Conservation (phyloP, 2,888 invertebrate genomes). For the Notocelia uddmanniana region DNA sequence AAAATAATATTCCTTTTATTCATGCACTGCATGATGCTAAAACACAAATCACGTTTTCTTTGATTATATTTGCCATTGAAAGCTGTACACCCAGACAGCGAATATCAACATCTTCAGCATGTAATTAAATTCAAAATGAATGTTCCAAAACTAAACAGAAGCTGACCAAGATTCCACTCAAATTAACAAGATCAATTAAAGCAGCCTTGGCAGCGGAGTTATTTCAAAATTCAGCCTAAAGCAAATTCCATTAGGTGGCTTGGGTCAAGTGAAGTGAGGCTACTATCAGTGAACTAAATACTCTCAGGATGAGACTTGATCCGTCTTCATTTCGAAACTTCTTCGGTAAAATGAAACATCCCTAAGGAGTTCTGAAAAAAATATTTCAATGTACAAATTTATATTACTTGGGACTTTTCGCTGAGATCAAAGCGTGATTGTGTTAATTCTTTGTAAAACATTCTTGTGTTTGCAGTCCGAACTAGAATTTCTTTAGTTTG, state of each 20-base stretch:
- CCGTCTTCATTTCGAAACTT: not conserved
- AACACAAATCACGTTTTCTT: constrained; percentile 6
- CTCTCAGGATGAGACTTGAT: not conserved
- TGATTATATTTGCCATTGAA: not conserved
- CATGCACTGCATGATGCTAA: not conserved
- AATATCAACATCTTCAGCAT: constrained; percentile 1
- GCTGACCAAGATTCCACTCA: constrained; percentile 3
- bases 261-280: constrained; percentile 14
- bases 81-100: not conserved
- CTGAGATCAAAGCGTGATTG: too few species aligned
- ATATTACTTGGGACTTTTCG: not conserved
- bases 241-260: constrained; percentile 23
- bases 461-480: too few species aligned
- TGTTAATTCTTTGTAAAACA: too few species aligned
- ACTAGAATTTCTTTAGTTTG: not conserved
- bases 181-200: constrained; percentile 31
- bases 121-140: not conserved
- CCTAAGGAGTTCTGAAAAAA: not conserved
- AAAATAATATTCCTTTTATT: too few species aligned
- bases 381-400: not conserved
- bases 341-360: constrained; percentile 11
- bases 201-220: constrained; percentile 23
- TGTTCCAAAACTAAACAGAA: constrained; percentile 9
- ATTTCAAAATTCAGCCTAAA: constrained; percentile 12
- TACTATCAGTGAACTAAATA: constrained; percentile 6